Conservation (phyloP, 2,888 invertebrate species). For the Ferdinandea cuprea region DNA sequence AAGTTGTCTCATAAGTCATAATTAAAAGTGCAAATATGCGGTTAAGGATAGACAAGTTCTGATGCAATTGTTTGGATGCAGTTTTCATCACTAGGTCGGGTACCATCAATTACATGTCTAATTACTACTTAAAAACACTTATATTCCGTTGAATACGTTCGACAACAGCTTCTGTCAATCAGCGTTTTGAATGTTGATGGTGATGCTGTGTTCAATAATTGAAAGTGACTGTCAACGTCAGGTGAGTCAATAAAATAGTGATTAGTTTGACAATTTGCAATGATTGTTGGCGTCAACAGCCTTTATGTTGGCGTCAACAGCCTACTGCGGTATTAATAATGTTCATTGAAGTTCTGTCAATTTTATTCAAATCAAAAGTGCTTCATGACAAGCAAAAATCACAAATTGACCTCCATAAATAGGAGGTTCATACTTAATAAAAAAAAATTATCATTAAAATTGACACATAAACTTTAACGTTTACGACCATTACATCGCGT, state of each 20-base stretch:
- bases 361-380: too few relatives aligned
- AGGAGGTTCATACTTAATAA: too few relatives aligned
- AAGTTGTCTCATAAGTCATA: conserved; percentile 10
- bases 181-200: neutral
- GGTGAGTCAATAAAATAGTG: neutral
- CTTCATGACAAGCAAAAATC: too few relatives aligned
- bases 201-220: neutral
- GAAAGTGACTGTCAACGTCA: neutral
- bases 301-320: neutral
- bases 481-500: conserved; percentile 9
- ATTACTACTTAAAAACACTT: conserved; percentile 12
- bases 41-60: conserved; percentile 12
- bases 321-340: too few relatives aligned
- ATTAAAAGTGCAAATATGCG: conserved; percentile 33
- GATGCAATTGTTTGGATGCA: conserved; percentile 17
- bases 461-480: conserved; percentile 11
- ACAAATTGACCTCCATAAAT: too few relatives aligned
- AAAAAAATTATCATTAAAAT: neutral
- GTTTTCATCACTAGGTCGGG: neutral
- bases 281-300: neutral
- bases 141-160: neutral
- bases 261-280: conserved; percentile 2
- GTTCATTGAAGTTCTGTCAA: too few relatives aligned
- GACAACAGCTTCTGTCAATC: conserved; percentile 11
- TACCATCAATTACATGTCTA: conserved; percentile 24